Evolutionary conservation across 1,140 invertebrate genomes (phyloP).

Genomic region (Calosoma granatense): DNA sequence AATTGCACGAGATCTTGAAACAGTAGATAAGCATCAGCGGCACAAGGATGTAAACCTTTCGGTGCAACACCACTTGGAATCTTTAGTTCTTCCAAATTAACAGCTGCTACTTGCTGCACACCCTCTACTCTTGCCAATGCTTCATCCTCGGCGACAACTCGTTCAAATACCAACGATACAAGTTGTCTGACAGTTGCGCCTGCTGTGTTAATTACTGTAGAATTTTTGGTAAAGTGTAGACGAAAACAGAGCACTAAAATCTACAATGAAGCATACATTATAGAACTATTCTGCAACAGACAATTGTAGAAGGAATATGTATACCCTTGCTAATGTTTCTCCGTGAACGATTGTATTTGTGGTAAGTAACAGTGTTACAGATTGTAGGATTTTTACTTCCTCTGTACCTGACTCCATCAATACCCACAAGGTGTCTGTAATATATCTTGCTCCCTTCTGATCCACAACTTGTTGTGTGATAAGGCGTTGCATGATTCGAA

Average conservation of each 20-base stretch:
- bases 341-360: slow-evolving; percentile 90
- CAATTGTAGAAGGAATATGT: too few relatives aligned
- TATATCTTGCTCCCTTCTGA: slow-evolving; percentile 79
- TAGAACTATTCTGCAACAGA: too few relatives aligned
- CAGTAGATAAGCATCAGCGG: slow-evolving; percentile 88
- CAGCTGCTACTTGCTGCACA: slow-evolving; percentile 34
- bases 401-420: slow-evolving; percentile 87
- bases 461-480: slow-evolving; percentile 77
- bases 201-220: slow-evolving; percentile 90
- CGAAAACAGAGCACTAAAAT: slow-evolving; percentile 93
- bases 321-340: slow-evolving; percentile 84
- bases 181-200: slow-evolving; percentile 93
- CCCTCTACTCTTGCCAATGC: slow-evolving; percentile 32
- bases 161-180: slow-evolving; percentile 93
- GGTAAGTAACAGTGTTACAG: slow-evolving; percentile 85
- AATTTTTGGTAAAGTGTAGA: slow-evolving; percentile 88
- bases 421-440: slow-evolving; percentile 87
- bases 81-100: slow-evolving; percentile 71
- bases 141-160: slow-evolving; percentile 70
- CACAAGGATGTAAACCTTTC: slow-evolving; percentile 78
- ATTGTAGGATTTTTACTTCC: slow-evolving; percentile 95
- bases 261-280: slow-evolving; percentile 49
- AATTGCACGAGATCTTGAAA: slow-evolving; percentile 95
- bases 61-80: slow-evolving; percentile 61
- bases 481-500: slow-evolving; percentile 79